These are phyloP conservation scores for Fratercula arctica DNA, from an alignment of 2,797 vertebrate species.

Conservation along the genomic window DNA sequence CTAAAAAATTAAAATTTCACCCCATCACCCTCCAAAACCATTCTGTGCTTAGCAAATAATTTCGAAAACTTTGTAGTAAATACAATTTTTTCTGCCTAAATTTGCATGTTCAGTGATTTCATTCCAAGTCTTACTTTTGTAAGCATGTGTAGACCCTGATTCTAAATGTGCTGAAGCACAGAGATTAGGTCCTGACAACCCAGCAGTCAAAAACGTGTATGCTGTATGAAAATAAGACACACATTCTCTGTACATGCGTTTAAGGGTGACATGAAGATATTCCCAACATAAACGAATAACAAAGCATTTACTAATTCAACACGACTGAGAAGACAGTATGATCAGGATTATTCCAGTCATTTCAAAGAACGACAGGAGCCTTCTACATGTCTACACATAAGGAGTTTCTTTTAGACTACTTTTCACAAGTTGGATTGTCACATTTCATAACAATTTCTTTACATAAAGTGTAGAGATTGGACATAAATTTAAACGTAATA, in stretches of 20 bases:
- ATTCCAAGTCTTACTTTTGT: not conserved
- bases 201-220: not conserved
- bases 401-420: not conserved
- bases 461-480: not conserved
- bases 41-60: not conserved
- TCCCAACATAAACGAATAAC: not conserved
- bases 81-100: not conserved
- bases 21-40: not conserved
- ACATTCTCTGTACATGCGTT: not conserved
- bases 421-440: not conserved
- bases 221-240: not conserved
- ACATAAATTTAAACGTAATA: not conserved
- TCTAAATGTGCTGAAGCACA: not conserved
- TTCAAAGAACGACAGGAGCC: not conserved
- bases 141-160: not conserved
- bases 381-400: not conserved
- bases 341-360: not conserved
- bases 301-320: not conserved
- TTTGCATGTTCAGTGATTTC: not conserved
- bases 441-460: not conserved
- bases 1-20: not conserved
- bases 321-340: accelerated
- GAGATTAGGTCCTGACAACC: not conserved
- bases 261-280: not conserved
- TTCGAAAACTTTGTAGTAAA: not conserved